phyloP scores from a whole-genome alignment of 2,888 invertebrate species.

The Balanococcus diminutus region DNA sequence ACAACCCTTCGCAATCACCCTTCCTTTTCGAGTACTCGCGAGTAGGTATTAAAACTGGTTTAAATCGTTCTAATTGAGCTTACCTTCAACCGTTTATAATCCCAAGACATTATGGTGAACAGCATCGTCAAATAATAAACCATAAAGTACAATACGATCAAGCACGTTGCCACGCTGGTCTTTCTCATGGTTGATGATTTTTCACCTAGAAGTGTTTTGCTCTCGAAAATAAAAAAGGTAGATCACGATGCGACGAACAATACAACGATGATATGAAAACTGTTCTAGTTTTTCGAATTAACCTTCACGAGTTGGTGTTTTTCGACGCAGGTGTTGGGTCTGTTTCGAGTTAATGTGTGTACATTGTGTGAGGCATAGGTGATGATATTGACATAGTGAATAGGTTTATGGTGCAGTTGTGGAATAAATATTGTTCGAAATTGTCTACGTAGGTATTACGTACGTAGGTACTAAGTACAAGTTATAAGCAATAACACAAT shows the following conservation, averaged over 20 bases:
- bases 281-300: not conserved
- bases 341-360: not conserved
- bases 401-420: not conserved
- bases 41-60: not conserved
- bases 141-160: conserved; percentile 47
- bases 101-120: conserved; percentile 40
- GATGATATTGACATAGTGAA: not conserved
- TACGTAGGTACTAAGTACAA: too few species aligned
- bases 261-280: not conserved
- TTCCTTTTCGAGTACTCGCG: too few species aligned
- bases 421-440: not conserved
- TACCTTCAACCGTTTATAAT: conserved; percentile 27
- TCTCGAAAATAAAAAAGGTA: not conserved
- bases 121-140: conserved; percentile 45
- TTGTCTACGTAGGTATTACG: not conserved
- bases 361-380: not conserved
- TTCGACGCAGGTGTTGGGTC: not conserved
- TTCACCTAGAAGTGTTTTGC: not conserved
- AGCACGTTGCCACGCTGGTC: not conserved
- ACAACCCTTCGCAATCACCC: not conserved
- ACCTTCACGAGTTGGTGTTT: not conserved
- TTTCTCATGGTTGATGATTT: not conserved
- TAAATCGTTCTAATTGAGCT: not conserved
- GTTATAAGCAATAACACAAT: too few species aligned
- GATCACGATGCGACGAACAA: not conserved